Conservation (phyloP, 2,797 vertebrate genomes). For the Eulemur rubriventer region DNA sequence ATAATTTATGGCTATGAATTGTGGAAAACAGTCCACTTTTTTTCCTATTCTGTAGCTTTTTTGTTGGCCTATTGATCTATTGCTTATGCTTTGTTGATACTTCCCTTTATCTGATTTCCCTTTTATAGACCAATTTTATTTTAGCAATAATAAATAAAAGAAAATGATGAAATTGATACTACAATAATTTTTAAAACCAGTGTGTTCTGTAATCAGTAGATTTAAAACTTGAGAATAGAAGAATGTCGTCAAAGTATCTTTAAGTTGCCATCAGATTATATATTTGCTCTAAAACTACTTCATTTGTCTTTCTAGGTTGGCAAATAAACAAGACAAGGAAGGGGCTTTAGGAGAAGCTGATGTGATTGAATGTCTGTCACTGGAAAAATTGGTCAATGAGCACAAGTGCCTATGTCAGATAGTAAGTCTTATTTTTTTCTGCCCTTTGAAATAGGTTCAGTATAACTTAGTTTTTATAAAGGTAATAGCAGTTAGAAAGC, state of each 20-base stretch:
- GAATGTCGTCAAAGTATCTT: not conserved
- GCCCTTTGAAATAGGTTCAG: not conserved
- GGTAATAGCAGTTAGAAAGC: not conserved
- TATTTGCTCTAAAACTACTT: slow-evolving; percentile 27
- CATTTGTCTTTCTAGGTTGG: slow-evolving; percentile 87
- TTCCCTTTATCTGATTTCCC: not conserved
- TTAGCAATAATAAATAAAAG: not conserved
- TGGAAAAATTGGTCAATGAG: slow-evolving; percentile 96
- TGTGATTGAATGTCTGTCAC: slow-evolving; percentile 94
- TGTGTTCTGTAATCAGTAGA: not conserved
- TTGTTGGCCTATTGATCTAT: not conserved
- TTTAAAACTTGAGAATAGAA: not conserved
- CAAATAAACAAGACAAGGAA: slow-evolving; percentile 96
- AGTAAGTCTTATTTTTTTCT: slow-evolving; percentile 87
- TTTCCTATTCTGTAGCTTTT: not conserved
- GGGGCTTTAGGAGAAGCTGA: slow-evolving; percentile 95
- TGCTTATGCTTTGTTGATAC: slow-evolving; percentile 44
- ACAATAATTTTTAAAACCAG: not conserved
- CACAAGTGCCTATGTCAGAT: slow-evolving; percentile 97
- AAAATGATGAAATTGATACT: not conserved
- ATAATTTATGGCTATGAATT: not conserved
- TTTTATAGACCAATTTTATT: not conserved
- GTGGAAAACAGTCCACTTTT: not conserved
- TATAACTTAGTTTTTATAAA: not conserved
- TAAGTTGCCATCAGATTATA: not conserved